These are phyloP conservation scores for Vesta saturnalis DNA, from an alignment of 2,888 invertebrate species.

Conservation along the genomic window DNA sequence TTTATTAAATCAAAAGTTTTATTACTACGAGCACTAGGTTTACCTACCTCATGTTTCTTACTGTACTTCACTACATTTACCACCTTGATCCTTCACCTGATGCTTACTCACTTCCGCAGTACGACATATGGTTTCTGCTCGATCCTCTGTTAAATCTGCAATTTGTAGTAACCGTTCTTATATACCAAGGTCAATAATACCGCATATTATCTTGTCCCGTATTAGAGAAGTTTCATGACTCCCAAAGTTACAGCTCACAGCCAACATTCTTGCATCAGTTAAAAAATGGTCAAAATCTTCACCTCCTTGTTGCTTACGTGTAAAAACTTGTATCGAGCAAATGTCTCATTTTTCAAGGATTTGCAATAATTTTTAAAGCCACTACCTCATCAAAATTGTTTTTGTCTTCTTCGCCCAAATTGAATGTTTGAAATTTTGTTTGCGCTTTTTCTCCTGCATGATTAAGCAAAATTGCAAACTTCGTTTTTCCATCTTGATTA, in stretches of 20 bases:
- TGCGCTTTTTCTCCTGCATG: constrained; percentile 39
- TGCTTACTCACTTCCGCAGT: too few species aligned
- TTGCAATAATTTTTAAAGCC: constrained; percentile 30
- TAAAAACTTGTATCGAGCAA: constrained; percentile 35
- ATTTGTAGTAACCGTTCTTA: constrained; percentile 39
- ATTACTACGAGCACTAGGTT: background rate
- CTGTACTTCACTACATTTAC: background rate
- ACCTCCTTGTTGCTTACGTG: constrained; percentile 26
- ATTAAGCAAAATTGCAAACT: constrained; percentile 22
- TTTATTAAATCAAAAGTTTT: background rate
- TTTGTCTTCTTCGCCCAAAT: constrained; percentile 13
- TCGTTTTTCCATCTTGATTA: constrained; percentile 22
- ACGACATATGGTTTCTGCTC: too few species aligned
- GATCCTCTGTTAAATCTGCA: too few species aligned
- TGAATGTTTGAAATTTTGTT: constrained; percentile 38
- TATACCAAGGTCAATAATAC: constrained; percentile 32
- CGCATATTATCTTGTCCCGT: constrained; percentile 28
- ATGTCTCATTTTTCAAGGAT: constrained; percentile 25
- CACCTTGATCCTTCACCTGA: too few species aligned
- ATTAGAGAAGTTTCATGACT: constrained; percentile 23
- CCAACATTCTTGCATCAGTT: constrained; percentile 19
- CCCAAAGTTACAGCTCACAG: constrained; percentile 22
- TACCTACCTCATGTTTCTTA: background rate
- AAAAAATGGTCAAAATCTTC: constrained; percentile 32
- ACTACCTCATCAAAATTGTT: constrained; percentile 20